These are phyloP conservation scores for Calidris pygmaea DNA, from an alignment of 2,113 vertebrate species.

Conservation along the genomic window DNA sequence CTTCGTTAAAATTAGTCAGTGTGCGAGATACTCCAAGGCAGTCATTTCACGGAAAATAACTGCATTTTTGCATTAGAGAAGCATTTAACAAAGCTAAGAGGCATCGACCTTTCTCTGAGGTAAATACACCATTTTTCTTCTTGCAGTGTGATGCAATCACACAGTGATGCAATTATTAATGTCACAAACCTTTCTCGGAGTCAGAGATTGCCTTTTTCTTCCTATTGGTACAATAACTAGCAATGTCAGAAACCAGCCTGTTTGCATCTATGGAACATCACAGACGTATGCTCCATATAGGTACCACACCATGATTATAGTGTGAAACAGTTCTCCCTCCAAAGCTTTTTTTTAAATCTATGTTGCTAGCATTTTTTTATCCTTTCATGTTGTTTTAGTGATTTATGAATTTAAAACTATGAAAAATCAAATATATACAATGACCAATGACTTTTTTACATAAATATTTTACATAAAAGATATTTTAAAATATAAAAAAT, in stretches of 20 bases:
- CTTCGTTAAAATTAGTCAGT: background rate
- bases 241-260: background rate
- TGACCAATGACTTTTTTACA: background rate
- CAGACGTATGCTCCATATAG: background rate
- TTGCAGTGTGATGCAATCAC: background rate
- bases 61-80: background rate
- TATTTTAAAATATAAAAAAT: background rate
- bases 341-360: background rate
- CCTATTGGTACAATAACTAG: background rate
- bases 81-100: background rate
- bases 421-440: background rate
- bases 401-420: background rate
- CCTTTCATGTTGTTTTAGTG: background rate
- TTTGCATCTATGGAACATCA: background rate
- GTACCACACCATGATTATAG: background rate
- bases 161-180: background rate
- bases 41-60: background rate
- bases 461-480: background rate
- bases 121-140: background rate
- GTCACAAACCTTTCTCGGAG: background rate
- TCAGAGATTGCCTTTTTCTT: background rate
- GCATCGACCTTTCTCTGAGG: fast-evolving
- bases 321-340: background rate
- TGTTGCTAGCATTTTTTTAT: background rate
- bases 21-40: background rate